Evolutionary conservation across 2,888 invertebrate species (phyloP), one percentile per base, ranked within the genome.

Genomic region (Nomada goodeniana): DNA sequence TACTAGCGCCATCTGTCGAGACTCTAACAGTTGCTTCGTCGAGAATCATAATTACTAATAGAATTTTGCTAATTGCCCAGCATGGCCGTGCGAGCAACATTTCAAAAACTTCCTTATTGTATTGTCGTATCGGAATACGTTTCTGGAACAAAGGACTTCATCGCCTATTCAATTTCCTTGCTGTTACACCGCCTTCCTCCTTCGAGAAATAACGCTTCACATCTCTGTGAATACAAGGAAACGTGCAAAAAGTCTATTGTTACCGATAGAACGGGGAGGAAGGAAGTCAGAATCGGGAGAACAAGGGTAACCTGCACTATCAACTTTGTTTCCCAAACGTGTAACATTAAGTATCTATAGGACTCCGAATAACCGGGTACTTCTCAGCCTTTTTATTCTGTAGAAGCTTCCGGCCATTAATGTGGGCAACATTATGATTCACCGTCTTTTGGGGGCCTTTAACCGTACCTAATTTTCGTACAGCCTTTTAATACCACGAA

Each of bases 171-270:
- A 61, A 83, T 82, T 77, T 82, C 83, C 67, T 47, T 57, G 26
- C 26, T 60, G 52, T 65, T 70, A 67, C 53, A 74, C 57, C 36
- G 26, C 20, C 75, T 82, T 80, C 50, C 67, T 65, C 57, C 75
- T 59, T 65, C 55, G 57, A 63, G 75, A 63, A 80, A 67, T 83
- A 83, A 83, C 73, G 70, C 81, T 61, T 72, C 44, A 15, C 15
- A 20, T 18, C 57, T 15, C 47, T 61, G 52, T 55, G 64, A 80
- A 55, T 67, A 60, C 26, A 57, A 53, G 59, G 68, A 69, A 76
- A 73, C 80, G 57, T 20, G 67, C 53, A 80, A 80, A 72, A 68
- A 53, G 42, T 50, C 80, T 47, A 80, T 80, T 73, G 82, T 82
- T 80, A 52, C 59, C 63, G 63, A 69, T 18, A 47, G 36, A 64